phyloP scores from a whole-genome alignment of 2,888 invertebrate genomes.

The Diplolepis rosae region DNA sequence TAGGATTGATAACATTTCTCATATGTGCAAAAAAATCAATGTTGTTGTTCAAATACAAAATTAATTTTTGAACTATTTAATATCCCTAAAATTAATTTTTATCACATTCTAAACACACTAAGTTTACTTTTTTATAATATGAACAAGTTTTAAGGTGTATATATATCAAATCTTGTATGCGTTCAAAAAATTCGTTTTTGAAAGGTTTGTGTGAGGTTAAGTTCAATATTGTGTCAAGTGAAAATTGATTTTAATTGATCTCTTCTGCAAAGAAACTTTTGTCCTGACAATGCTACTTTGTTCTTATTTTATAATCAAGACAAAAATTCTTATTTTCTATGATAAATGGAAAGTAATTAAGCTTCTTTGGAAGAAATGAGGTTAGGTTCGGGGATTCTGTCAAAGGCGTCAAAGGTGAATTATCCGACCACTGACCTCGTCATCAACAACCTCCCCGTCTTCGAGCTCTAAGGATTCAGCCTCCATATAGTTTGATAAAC shows the following conservation, averaged over 20 bases:
- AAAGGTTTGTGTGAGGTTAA: too few species aligned
- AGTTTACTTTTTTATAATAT: too few species aligned
- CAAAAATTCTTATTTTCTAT: neutral
- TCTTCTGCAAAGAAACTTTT: neutral
- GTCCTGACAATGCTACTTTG: neutral
- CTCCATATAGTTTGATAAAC: slow-evolving; percentile 73
- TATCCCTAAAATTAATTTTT: too few species aligned
- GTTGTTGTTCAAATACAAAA: too few species aligned
- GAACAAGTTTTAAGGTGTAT: too few species aligned
- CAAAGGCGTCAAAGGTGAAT: slow-evolving; percentile 43
- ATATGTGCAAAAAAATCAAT: too few species aligned
- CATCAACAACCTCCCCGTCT: slow-evolving; percentile 80
- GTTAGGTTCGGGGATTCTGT: slow-evolving; percentile 51
- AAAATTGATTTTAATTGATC: slow-evolving; percentile 13
- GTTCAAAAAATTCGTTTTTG: too few species aligned
- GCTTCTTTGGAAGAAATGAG: slow-evolving; percentile 33
- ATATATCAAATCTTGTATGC: too few species aligned
- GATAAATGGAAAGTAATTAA: neutral
- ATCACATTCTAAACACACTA: too few species aligned
- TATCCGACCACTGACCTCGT: slow-evolving; percentile 76
- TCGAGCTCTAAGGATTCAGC: slow-evolving; percentile 77
- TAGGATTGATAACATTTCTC: too few species aligned
- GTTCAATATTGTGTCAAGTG: neutral
- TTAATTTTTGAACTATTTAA: too few species aligned
- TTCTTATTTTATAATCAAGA: neutral